Base-by-base conservation (phyloP, 2,888 invertebrate species). In the Acleris cristana region DNA sequence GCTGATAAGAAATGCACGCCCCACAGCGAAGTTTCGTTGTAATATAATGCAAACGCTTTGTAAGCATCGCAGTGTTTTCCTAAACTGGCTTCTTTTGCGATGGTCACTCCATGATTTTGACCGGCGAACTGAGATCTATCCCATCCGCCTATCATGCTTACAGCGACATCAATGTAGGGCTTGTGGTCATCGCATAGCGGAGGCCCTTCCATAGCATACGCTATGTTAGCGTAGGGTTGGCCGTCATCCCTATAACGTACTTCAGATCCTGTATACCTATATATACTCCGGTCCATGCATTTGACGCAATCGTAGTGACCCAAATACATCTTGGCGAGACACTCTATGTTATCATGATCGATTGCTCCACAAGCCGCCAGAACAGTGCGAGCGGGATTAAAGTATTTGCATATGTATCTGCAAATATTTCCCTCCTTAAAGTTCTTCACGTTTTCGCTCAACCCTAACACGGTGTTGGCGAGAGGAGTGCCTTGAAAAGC, bases 1-100 rank as follows among this genome's bases (percentile, higher is more conserved):
- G 96, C 95, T 62, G 95, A 95, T 2, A 97, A 95, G 75, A 96
- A 98, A 82, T 98, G 97, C 45, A 97, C 94, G 14, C 98, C 98
- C 98, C 99, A 99, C 2, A 99, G 94, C 16, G 99, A 99, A 16
- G 99, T 99, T 82, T 99, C 99, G 83, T 98, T 98, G 91, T 99
- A 99, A 85, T 97, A 97, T 3, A 99, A 98, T 87, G 98, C 98
- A 89, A 99, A 99, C 21, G 98, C 95, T 88, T 98, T 97, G 92
- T 97, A 99, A 70, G 97, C 96, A 83, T 99, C 98, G 78, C 97
- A 97, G 6, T 97, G 88, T 53, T 95, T 90, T 48, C 92, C 92
- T 62, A 94, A 93, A 10, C 96, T 2, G 30, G 95, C 94, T 1
- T 93, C 16, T 10, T 30, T 30, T 3, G 56, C 61, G 0, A 66